phyloP scores from a whole-genome alignment of 2,797 vertebrate species.

The Psittacula derbiana region DNA sequence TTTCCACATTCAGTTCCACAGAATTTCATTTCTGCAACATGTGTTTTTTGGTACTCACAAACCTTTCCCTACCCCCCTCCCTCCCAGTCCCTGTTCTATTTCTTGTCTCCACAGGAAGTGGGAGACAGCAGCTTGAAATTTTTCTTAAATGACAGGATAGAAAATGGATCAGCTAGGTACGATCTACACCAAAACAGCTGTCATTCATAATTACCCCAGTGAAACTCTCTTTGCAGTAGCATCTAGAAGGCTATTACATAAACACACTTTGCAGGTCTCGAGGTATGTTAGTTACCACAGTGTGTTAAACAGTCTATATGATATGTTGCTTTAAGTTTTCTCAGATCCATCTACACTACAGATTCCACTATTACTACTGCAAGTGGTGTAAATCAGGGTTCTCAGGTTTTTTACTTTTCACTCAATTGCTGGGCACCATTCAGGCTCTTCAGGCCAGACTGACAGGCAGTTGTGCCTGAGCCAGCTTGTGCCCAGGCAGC shows the following conservation, averaged over 20 bases:
- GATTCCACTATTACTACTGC: not conserved
- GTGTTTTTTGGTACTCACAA: not conserved
- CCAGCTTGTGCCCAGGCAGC: not conserved
- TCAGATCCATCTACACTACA: not conserved
- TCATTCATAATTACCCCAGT: not conserved
- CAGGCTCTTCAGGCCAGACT: not conserved
- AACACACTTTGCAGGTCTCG: not conserved
- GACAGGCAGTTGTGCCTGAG: not conserved
- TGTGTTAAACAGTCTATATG: not conserved
- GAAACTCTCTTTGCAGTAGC: not conserved
- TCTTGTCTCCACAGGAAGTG: not conserved
- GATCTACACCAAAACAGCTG: not conserved
- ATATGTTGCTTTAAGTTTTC: not conserved
- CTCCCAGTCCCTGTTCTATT: not conserved
- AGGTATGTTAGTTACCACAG: not conserved
- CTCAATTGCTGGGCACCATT: not conserved
- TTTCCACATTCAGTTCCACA: not conserved
- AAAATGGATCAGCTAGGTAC: not conserved
- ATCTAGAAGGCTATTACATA: not conserved
- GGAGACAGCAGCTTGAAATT: not conserved
- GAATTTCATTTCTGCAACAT: not conserved
- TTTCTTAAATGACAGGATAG: not conserved
- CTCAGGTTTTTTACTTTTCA: not conserved
- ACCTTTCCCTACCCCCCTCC: not conserved
- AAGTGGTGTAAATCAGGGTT: not conserved